Evolutionary conservation across 2,888 invertebrate species (phyloP).

Genomic region (Drosophila sordidapex): DNA sequence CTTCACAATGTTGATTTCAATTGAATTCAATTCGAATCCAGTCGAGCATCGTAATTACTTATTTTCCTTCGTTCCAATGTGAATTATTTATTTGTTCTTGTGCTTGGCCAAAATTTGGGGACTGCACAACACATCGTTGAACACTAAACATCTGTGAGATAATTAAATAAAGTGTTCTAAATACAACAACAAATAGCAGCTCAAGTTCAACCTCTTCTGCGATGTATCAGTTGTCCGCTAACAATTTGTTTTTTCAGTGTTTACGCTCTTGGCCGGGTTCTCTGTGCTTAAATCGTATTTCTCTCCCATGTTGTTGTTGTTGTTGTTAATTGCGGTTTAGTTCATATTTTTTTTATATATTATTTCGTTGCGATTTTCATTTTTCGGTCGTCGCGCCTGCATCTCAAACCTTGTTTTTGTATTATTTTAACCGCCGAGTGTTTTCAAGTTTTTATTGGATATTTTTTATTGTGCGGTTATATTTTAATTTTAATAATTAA

Average conservation of each 20-base stretch:
- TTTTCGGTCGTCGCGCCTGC: not conserved
- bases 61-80: not conserved
- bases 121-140: not conserved
- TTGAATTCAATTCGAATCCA: not conserved
- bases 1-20: not conserved
- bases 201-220: not conserved
- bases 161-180: not conserved
- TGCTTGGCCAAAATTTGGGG: not conserved
- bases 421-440: too few relatives aligned
- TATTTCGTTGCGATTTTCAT: not conserved
- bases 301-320: not conserved
- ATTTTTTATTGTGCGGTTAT: too few relatives aligned
- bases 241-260: not conserved
- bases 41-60: not conserved
- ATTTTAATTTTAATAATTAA: too few relatives aligned
- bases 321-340: not conserved
- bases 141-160: not conserved
- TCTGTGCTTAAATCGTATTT: not conserved
- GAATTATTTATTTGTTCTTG: not conserved
- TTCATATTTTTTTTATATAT: not conserved
- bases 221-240: not conserved
- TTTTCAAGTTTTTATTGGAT: too few relatives aligned
- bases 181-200: not conserved
- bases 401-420: too few relatives aligned
- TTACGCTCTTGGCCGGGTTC: not conserved